These are phyloP conservation scores for Lacanobia wlatinum DNA, from an alignment of 2,888 invertebrate genomes.

Conservation along the genomic window DNA sequence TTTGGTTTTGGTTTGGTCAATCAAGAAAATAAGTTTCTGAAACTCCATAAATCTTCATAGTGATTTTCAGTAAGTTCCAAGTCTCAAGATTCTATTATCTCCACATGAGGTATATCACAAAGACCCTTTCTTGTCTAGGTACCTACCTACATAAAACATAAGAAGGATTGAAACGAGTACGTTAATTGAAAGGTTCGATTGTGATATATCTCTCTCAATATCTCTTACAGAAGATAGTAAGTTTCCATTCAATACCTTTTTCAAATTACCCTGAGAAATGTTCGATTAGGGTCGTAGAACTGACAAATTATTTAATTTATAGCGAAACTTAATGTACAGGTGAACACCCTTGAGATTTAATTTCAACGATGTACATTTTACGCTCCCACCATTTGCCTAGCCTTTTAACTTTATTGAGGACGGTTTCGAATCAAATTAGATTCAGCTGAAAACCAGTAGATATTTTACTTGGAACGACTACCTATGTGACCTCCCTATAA, in stretches of 20 bases:
- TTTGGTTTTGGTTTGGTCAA: too few relatives aligned
- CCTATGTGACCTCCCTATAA: too few relatives aligned
- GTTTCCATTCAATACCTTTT: constrained; percentile 14
- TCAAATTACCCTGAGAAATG: constrained; percentile 37
- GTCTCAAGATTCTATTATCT: background rate
- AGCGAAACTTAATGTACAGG: background rate
- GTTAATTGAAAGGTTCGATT: constrained; percentile 12
- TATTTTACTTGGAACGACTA: too few relatives aligned
- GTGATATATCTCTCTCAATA: constrained; percentile 14
- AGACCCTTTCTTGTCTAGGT: background rate
- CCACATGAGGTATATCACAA: background rate
- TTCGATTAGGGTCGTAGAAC: constrained; percentile 6
- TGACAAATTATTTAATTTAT: constrained; percentile 34
- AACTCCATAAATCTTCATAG: too few relatives aligned
- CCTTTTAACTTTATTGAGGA: too few relatives aligned
- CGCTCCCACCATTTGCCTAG: too few relatives aligned
- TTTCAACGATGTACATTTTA: background rate
- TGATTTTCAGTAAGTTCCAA: background rate
- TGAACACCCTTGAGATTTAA: background rate
- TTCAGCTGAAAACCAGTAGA: too few relatives aligned
- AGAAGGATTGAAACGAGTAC: background rate
- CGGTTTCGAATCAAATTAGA: too few relatives aligned
- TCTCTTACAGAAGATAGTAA: constrained; percentile 23
- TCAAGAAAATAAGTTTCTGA: too few relatives aligned
- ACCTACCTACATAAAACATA: background rate